These are phyloP conservation scores for Phyto melanocephala DNA, from an alignment of 2,888 invertebrate species.

Conservation along the genomic window DNA sequence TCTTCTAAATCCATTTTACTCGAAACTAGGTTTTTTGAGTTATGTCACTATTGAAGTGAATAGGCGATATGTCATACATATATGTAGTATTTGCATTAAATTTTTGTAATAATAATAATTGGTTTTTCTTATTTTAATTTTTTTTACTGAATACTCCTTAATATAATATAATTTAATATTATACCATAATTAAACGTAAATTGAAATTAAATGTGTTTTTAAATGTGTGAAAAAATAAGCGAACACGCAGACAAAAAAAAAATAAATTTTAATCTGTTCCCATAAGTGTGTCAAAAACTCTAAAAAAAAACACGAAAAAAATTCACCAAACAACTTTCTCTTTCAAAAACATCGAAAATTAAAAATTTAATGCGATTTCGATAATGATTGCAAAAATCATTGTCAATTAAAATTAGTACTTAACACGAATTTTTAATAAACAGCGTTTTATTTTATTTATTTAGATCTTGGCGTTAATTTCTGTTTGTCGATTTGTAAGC, in stretches of 20 bases:
- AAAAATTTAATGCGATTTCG: neutral
- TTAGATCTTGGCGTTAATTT: neutral
- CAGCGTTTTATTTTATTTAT: neutral
- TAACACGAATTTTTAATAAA: slow-evolving; percentile 16
- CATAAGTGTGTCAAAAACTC: slow-evolving; percentile 26
- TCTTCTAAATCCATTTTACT: too few relatives aligned
- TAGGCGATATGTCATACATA: too few relatives aligned
- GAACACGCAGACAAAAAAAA: neutral
- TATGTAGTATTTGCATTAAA: too few relatives aligned
- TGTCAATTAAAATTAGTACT: slow-evolving; percentile 43
- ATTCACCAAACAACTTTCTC: slow-evolving; percentile 51
- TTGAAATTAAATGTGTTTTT: too few relatives aligned
- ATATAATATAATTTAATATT: too few relatives aligned
- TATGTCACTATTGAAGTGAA: too few relatives aligned
- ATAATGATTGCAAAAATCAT: slow-evolving; percentile 39
- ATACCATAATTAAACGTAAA: too few relatives aligned
- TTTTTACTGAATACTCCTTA: too few relatives aligned
- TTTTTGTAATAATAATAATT: too few relatives aligned
- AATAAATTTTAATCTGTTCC: slow-evolving; percentile 7
- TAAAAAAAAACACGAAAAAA: neutral
- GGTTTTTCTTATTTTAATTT: too few relatives aligned
- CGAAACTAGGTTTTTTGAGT: too few relatives aligned
- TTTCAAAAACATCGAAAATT: slow-evolving; percentile 40
- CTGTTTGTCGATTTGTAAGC: too few relatives aligned
- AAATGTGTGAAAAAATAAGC: neutral